Conservation (phyloP, 2,113 vertebrate genomes). For the Sinosuthora webbiana region DNA sequence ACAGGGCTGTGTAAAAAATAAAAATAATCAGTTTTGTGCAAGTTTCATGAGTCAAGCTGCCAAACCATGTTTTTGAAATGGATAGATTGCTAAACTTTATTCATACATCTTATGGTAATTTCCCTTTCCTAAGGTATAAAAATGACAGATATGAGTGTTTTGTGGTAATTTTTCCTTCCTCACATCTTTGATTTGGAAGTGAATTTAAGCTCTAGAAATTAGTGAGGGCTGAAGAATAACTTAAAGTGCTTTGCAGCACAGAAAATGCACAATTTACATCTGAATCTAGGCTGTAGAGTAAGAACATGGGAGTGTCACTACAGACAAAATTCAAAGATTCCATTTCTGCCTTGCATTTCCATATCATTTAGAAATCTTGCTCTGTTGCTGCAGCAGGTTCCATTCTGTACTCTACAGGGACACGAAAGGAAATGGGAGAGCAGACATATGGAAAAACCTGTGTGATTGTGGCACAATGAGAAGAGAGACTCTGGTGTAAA, state of each 20-base stretch:
- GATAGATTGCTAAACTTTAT: constrained; percentile 5
- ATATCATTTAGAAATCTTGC: neutral
- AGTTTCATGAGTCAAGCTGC: constrained; percentile 6
- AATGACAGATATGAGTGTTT: neutral
- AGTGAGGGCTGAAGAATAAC: neutral
- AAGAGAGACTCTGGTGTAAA: neutral
- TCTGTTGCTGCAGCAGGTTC: fast-evolving
- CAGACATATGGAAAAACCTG: neutral
- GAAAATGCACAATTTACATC: neutral
- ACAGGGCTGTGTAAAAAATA: neutral
- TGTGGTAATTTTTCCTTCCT: neutral
- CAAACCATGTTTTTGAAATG: neutral
- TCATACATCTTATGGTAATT: constrained; percentile 6
- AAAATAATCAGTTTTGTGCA: constrained; percentile 17
- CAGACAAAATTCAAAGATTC: neutral
- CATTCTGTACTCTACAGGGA: neutral
- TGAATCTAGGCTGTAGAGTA: neutral
- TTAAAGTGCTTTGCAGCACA: neutral
- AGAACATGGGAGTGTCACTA: neutral
- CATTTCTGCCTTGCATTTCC: neutral
- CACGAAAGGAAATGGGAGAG: neutral
- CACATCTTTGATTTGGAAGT: neutral
- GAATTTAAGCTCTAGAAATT: constrained; percentile 11
- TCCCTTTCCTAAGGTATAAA: neutral
- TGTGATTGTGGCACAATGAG: neutral